Evolutionary conservation across 2,797 vertebrate genomes (phyloP).

Genomic region (Vireo griseus): DNA sequence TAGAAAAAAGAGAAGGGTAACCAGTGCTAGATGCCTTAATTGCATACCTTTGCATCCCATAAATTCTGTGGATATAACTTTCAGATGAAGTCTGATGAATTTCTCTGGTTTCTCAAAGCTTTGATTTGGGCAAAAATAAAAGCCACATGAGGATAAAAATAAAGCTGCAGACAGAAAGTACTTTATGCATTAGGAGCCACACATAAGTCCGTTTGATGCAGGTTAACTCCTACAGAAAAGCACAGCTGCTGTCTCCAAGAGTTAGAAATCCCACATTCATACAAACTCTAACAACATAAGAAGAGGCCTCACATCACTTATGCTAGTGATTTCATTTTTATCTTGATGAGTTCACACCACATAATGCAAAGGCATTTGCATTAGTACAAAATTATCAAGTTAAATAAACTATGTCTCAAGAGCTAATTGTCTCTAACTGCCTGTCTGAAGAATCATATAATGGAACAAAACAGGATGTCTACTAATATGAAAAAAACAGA

Average conservation of each 20-base stretch:
- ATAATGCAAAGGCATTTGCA: not conserved
- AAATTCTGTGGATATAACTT: not conserved
- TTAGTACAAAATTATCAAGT: not conserved
- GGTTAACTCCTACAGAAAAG: not conserved
- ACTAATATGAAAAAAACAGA: constrained; percentile 18
- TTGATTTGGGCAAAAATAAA: not conserved
- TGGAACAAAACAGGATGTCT: constrained; percentile 35
- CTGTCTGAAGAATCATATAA: constrained; percentile 18
- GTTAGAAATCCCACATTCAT: not conserved
- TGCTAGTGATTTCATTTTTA: not conserved
- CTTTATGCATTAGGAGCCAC: not conserved
- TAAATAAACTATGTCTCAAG: constrained; percentile 3
- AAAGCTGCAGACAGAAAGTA: not conserved
- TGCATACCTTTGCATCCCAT: not conserved
- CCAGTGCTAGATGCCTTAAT: not conserved
- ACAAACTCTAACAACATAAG: not conserved
- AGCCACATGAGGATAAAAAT: not conserved
- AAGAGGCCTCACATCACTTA: not conserved
- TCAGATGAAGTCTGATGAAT: not conserved
- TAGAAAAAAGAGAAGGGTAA: not conserved
- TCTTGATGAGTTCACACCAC: not conserved
- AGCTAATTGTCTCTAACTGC: not conserved
- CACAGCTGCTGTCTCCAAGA: not conserved
- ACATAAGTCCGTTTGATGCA: not conserved
- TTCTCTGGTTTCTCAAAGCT: not conserved